phyloP scores from a whole-genome alignment of 1,140 invertebrate species.

The Amphibalanus amphitrite region DNA sequence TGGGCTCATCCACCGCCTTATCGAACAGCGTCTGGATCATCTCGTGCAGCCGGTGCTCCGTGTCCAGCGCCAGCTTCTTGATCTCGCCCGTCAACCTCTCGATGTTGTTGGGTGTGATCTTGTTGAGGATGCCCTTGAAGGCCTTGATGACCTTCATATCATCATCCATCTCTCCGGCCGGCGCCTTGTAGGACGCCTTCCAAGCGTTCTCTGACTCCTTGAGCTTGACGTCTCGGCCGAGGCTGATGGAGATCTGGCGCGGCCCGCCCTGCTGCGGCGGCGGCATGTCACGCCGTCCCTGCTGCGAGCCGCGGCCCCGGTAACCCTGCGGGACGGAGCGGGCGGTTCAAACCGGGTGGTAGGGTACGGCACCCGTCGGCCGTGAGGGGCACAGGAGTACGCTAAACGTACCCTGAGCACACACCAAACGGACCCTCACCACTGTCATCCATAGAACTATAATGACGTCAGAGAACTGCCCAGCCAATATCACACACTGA shows the following conservation, averaged over 20 bases:
- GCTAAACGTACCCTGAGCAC: too few species aligned
- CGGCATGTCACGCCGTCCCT: neutral
- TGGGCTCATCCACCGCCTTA: constrained; percentile 83
- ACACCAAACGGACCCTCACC: too few species aligned
- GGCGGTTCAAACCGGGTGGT: too few species aligned
- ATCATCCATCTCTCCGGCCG: constrained; percentile 45
- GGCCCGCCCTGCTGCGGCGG: neutral
- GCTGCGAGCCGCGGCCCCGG: constrained; percentile 3
- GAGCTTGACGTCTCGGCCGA: constrained; percentile 33
- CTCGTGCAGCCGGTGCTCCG: constrained; percentile 52
- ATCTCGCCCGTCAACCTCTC: constrained; percentile 60
- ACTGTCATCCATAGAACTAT: too few species aligned
- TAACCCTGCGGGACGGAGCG: neutral
- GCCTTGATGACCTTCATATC: constrained; percentile 57
- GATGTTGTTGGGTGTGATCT: constrained; percentile 86
- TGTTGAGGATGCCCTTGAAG: constrained; percentile 79
- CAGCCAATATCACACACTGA: too few species aligned
- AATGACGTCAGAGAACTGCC: too few species aligned
- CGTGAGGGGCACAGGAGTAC: too few species aligned
- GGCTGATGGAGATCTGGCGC: neutral
- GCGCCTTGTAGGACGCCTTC: constrained; percentile 46
- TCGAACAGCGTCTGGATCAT: constrained; percentile 85
- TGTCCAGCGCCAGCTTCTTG: constrained; percentile 56
- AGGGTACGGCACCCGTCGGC: too few species aligned
- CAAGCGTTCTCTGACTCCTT: constrained; percentile 76